Base-by-base conservation (phyloP, 1,140 invertebrate genomes). In the Sitophilus oryzae region DNA sequence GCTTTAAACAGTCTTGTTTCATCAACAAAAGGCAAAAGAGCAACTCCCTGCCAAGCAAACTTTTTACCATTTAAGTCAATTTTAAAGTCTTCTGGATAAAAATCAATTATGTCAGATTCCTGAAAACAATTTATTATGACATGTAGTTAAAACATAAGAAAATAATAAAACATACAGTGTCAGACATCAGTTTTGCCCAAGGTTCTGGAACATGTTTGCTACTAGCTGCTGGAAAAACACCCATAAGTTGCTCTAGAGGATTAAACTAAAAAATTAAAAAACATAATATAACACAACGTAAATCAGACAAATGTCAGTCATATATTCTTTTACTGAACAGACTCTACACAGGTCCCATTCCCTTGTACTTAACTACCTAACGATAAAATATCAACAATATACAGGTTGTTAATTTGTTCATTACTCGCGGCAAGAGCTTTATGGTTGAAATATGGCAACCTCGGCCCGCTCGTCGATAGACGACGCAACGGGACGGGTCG, bases 61-160 rank as follows among this genome's bases (percentile, higher is more conserved):
- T 97, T 98, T 73, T 99, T 99, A 14, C 97, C 97, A 77, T 99
- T 99, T 41, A 99, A 74, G 77, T 99, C 97, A 56, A 98, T 96
- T 75, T 95, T 96, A 72, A 99, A 99, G 70, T 99, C 92, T 69
- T 84, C 86, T 0, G 97, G 97, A 77, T 99, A 99, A 75, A 99
- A 99, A 74, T 99, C 97, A 60, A 99, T 97, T 38, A 99, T 98
- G 0, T 89, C 74, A 0, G 96, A 99, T 62, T 88, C 84, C 86
- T 91, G 50, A 52, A 58, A 66, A 22, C 40, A 58, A 43, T n/a
- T 40, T 38, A n/a, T n/a, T n/a, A n/a, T n/a, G n/a, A n/a, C n/a
- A n/a, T n/a, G n/a, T n/a, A n/a, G n/a, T n/a, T n/a, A n/a, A n/a
- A n/a, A n/a, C n/a, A n/a, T n/a, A n/a, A n/a, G n/a, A n/a, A n/a